Evolutionary conservation across 37 sponge, comb jelly and placozoan genomes (phyloP), one percentile per base, ranked within the genome.

Genomic region (Crambe crambe): DNA sequence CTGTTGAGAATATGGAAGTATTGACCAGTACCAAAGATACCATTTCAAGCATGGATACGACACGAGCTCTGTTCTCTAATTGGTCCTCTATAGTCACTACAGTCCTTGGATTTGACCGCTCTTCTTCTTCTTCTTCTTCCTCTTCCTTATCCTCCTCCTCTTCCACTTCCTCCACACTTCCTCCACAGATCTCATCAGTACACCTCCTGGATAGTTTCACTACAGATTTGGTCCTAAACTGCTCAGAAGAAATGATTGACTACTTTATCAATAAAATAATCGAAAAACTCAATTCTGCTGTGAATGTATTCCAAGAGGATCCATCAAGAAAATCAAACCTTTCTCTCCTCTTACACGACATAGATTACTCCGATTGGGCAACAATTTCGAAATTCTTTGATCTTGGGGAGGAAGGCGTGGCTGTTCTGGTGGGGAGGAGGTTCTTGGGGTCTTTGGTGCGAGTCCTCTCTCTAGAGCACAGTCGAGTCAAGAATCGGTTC

Each of bases 61-160:
- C n/a, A 0, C 9, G 26, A 26, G 4, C 76, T 17, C 54, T 86
- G 6, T 57, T 91, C 41, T 68, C 75, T 6, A 86, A 78, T 72
- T 91, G 92, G 92, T 76, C 87, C 0, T 86, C 82, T 61, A 36
- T 86, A 18, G 80, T 86, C 26, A 42, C 84, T 4, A 86, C 87
- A 0, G 65, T 91, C 1, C 61, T 91, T 5, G 92, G 92, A 15
- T 85, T 75, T 68, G 74, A 70, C 44, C 4, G 29, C 5, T 23
- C 6, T 21, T 8, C 5, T 21, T 61, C 30, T 27, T 9, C 6
- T 8, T 8, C 29, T 29, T 23, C 42, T 6, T 36, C 42, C 15
- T 32, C 15, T 5, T 22, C 22, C 41, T 41, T 12, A 1, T 62
- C 67, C 23, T 47, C 57, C 2, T 38, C 42, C 22, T 38, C 42